phyloP scores from a whole-genome alignment of 2,888 invertebrate genomes.

The Allophyes oxyacanthae region DNA sequence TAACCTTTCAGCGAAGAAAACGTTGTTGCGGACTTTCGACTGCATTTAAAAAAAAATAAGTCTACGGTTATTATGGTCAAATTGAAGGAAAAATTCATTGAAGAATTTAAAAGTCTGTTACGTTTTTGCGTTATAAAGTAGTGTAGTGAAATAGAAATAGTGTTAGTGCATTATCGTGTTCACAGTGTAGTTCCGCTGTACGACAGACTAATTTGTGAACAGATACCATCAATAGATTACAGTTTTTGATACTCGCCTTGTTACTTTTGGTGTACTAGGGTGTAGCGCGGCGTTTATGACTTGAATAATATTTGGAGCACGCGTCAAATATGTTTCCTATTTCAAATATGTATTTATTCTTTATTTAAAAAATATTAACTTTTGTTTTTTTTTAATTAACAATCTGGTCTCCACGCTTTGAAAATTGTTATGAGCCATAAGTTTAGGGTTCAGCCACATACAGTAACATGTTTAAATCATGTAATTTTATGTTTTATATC shows the following conservation, averaged over 20 bases:
- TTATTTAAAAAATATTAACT: no score
- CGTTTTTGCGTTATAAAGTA: neutral
- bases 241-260: conserved; percentile 24
- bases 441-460: no score
- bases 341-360: no score
- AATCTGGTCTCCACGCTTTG: no score
- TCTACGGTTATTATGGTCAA: neutral
- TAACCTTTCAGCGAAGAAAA: conserved; percentile 46
- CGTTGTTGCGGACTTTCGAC: neutral
- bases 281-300: conserved; percentile 2
- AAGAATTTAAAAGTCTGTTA: neutral
- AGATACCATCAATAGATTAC: conserved; percentile 50
- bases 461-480: no score
- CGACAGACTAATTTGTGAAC: conserved; percentile 40
- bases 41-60: no score
- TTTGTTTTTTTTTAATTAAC: no score
- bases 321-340: neutral
- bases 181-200: conserved; percentile 33
- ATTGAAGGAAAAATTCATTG: neutral
- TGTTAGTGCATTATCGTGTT: conserved; percentile 36
- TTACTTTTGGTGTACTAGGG: conserved; percentile 28
- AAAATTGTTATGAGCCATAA: no score
- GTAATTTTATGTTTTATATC: no score
- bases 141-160: conserved; percentile 4
- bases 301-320: conserved; percentile 11